phyloP scores from a whole-genome alignment of 2,888 invertebrate species.

The Scrobipalpa atriplicella region DNA sequence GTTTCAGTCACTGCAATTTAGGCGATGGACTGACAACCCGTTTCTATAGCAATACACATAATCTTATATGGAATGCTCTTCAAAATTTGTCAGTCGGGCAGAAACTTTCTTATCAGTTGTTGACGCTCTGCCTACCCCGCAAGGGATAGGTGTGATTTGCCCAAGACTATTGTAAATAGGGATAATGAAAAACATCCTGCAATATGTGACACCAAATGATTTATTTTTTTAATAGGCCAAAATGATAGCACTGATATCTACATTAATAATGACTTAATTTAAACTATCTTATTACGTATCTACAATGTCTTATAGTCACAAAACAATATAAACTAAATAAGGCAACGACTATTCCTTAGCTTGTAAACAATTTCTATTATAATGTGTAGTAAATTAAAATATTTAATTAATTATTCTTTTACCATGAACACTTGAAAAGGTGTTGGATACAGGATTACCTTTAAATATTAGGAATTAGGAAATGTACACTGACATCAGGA shows the following conservation, averaged over 20 bases:
- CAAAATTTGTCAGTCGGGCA: no score
- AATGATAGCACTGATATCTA: conserved; percentile 81
- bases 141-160: no score
- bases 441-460: conserved; percentile 47
- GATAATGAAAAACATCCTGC: conserved; percentile 38
- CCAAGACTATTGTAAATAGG: neutral
- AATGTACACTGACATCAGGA: conserved; percentile 53
- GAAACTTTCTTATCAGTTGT: no score
- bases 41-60: no score
- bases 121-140: no score
- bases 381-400: conserved; percentile 56
- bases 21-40: no score
- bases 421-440: conserved; percentile 66
- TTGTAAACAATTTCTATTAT: conserved; percentile 65
- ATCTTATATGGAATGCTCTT: no score
- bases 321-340: conserved; percentile 82
- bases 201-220: conserved; percentile 80
- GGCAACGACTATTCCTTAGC: conserved; percentile 80
- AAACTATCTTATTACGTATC: conserved; percentile 73
- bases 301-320: conserved; percentile 79
- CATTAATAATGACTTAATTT: conserved; percentile 77
- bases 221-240: conserved; percentile 81
- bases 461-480: conserved; percentile 48
- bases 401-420: conserved; percentile 51
- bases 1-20: no score